A percentile compares a stretch with the other conserved stretches of the same genome.
These are phyloP conservation scores for Zaprionus africanus DNA, from an alignment of 1,140 invertebrate genomes.

Conservation along the genomic window DNA sequence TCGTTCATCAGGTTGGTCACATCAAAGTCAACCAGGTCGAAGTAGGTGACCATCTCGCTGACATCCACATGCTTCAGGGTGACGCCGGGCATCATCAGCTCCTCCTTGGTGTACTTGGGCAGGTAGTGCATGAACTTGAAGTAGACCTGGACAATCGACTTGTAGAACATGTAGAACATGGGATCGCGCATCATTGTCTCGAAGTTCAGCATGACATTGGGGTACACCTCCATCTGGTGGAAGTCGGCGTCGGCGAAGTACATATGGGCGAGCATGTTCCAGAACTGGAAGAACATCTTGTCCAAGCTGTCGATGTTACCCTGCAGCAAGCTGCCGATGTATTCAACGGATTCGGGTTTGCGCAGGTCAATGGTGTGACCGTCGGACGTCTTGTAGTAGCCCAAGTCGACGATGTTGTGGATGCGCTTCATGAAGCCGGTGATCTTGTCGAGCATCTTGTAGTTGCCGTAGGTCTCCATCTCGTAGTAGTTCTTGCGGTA, in stretches of 20 bases:
- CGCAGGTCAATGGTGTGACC: conserved; percentile 83
- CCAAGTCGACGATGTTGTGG: conserved; percentile 87
- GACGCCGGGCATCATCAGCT: conserved; percentile 86
- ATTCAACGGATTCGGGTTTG: conserved; percentile 86
- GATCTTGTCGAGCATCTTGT: conserved; percentile 85
- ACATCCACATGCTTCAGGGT: conserved; percentile 86
- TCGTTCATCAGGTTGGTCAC: conserved; percentile 75
- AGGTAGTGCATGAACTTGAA: conserved; percentile 86
- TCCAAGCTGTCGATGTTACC: conserved; percentile 85
- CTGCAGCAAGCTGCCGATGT: conserved; percentile 86
- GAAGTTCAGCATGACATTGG: conserved; percentile 85
- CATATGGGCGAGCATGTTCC: conserved; percentile 79
- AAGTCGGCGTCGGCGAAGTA: conserved; percentile 74
- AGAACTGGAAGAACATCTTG: conserved; percentile 83
- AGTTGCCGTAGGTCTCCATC: conserved; percentile 87
- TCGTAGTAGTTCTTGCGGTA: conserved; percentile 86
- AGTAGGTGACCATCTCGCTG: conserved; percentile 83
- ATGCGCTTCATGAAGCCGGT: conserved; percentile 87
- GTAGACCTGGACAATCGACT: conserved; percentile 87
- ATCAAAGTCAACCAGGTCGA: conserved; percentile 80
- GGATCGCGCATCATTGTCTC: conserved; percentile 88
- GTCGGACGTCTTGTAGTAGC: conserved; percentile 86
- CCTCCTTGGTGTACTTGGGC: conserved; percentile 87
- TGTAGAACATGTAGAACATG: conserved; percentile 88
- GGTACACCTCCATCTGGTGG: conserved; percentile 81